These are phyloP conservation scores for Palythoa caribaeorum DNA, from an alignment of 92 coral and sea anemone species.

Conservation along the genomic window DNA sequence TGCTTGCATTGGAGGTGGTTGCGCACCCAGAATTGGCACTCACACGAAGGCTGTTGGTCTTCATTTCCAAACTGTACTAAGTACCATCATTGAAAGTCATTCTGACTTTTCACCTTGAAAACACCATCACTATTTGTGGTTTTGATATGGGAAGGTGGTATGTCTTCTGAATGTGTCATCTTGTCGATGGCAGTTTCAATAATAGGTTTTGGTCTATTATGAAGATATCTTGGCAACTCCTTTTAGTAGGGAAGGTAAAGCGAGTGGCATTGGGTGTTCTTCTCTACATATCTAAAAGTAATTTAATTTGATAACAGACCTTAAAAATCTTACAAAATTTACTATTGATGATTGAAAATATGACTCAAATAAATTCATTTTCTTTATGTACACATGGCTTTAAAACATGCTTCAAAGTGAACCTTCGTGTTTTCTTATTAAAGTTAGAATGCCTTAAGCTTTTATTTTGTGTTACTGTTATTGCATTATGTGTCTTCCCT, in stretches of 20 bases:
- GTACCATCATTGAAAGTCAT: conserved; percentile 36
- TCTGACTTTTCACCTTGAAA: conserved; percentile 49
- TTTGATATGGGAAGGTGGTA: conserved; percentile 17
- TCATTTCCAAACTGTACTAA: conserved; percentile 48
- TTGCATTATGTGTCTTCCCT: too few species aligned
- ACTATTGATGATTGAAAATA: neutral
- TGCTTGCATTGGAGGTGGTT: conserved; percentile 62
- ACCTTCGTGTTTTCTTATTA: neutral
- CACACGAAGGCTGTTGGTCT: conserved; percentile 43
- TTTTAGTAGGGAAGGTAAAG: conserved; percentile 48
- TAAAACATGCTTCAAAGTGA: neutral
- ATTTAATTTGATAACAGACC: neutral
- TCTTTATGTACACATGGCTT: neutral
- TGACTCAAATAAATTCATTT: neutral
- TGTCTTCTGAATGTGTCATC: conserved; percentile 35
- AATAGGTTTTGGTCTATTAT: conserved; percentile 53
- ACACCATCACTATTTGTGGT: conserved; percentile 34
- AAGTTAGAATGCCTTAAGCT: neutral
- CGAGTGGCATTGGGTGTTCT: conserved; percentile 54
- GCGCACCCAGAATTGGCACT: conserved; percentile 45
- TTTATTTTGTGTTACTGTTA: too few species aligned
- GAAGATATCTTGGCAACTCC: conserved; percentile 41
- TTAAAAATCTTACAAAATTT: neutral
- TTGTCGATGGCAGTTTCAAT: conserved; percentile 41
- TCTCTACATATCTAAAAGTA: neutral